Evolutionary conservation across 2,797 vertebrate species (phyloP).

Genomic region (Tapera naevia): DNA sequence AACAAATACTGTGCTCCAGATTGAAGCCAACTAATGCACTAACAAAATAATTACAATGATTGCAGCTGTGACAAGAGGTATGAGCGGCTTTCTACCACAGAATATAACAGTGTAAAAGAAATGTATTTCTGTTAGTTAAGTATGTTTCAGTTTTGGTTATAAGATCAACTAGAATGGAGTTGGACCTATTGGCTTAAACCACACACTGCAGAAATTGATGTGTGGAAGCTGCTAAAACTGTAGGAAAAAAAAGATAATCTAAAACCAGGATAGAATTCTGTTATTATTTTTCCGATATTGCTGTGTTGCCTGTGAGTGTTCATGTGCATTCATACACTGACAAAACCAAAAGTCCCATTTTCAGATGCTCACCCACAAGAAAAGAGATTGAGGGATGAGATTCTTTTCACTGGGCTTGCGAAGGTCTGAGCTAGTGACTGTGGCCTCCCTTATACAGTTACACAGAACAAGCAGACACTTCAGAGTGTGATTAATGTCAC

Average conservation of each 20-base stretch:
- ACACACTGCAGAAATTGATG: background rate
- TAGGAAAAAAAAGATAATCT: background rate
- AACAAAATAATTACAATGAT: constrained; percentile 52
- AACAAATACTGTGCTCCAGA: constrained; percentile 50
- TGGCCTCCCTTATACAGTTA: background rate
- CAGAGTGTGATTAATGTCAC: background rate
- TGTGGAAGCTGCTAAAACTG: background rate
- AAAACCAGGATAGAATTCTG: background rate
- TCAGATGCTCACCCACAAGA: background rate
- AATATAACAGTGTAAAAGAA: constrained; percentile 1
- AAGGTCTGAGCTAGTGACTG: background rate
- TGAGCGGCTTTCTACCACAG: constrained; percentile 15
- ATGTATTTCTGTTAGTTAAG: constrained; percentile 18
- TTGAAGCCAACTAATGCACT: constrained; percentile 46
- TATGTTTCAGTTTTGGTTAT: background rate
- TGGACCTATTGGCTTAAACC: background rate
- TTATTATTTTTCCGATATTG: background rate
- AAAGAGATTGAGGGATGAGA: background rate
- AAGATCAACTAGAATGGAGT: background rate
- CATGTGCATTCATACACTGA: background rate
- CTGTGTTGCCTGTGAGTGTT: background rate
- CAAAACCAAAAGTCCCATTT: background rate
- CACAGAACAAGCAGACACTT: background rate
- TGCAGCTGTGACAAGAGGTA: constrained; percentile 35
- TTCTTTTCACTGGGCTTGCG: background rate